phyloP scores from a whole-genome alignment of 2,797 vertebrate species.

The Pterois miles region DNA sequence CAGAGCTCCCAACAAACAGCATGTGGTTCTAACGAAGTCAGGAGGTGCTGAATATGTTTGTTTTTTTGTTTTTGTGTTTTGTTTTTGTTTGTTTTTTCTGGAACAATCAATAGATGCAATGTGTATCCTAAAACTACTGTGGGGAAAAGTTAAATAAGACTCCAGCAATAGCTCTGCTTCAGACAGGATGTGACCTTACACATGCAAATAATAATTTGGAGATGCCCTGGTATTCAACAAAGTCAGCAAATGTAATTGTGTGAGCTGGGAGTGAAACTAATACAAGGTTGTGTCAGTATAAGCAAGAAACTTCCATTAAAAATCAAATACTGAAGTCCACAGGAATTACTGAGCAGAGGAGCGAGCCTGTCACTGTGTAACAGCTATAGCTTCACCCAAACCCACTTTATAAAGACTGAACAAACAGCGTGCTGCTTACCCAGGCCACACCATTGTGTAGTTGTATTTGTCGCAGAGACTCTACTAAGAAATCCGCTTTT shows the following conservation, averaged over 20 bases:
- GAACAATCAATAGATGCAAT: conserved; percentile 51
- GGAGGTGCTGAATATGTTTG: neutral
- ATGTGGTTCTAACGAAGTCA: conserved; percentile 16
- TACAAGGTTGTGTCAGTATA: conserved; percentile 26
- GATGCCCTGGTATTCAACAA: conserved; percentile 16
- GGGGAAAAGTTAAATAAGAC: conserved; percentile 31
- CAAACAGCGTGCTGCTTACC: conserved; percentile 62
- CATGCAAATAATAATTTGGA: conserved; percentile 25
- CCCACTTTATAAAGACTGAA: conserved; percentile 63
- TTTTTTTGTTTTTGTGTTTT: no score
- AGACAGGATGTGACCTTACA: conserved; percentile 2
- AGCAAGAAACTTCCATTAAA: conserved; percentile 53
- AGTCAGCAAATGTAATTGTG: neutral
- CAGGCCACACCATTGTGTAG: conserved; percentile 51
- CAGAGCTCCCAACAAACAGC: conserved; percentile 50
- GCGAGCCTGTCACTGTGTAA: conserved; percentile 53
- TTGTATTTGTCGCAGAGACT: conserved; percentile 61
- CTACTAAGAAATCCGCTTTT: conserved; percentile 59
- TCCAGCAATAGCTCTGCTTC: conserved; percentile 6
- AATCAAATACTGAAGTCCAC: conserved; percentile 44
- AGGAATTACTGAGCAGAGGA: conserved; percentile 40
- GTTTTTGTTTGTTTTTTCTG: neutral
- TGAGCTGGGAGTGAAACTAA: neutral
- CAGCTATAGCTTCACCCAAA: conserved; percentile 55
- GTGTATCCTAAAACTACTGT: conserved; percentile 15